phyloP scores from a whole-genome alignment of 2,797 vertebrate species.

The Buphagus erythrorhynchus region DNA sequence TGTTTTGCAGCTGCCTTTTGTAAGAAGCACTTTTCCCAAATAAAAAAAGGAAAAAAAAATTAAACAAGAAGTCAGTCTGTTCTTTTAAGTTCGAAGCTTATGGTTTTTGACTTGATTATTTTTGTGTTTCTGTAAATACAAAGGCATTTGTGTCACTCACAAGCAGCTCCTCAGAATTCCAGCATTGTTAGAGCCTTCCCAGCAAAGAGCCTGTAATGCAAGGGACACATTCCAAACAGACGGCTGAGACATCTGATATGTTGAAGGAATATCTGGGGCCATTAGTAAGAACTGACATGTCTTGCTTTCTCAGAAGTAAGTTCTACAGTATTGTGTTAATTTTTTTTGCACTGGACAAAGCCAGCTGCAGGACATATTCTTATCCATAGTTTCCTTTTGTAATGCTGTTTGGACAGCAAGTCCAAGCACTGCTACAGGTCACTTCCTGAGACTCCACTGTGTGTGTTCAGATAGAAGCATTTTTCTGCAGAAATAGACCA shows the following conservation, averaged over 20 bases:
- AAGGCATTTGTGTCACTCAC: neutral
- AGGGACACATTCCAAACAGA: neutral
- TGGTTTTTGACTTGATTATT: neutral
- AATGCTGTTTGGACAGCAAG: neutral
- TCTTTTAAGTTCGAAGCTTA: neutral
- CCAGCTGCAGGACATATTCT: neutral
- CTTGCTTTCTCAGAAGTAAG: neutral
- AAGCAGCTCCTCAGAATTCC: no score
- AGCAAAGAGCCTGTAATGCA: neutral
- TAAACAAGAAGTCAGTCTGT: neutral
- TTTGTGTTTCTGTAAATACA: neutral
- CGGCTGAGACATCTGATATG: neutral
- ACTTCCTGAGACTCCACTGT: neutral
- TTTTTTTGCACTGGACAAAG: neutral
- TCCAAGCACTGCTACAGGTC: neutral
- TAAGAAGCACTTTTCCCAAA: constrained; percentile 87
- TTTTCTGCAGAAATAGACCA: neutral
- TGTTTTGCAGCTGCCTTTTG: constrained; percentile 85
- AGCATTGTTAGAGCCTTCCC: neutral
- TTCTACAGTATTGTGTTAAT: neutral
- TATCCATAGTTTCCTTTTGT: neutral
- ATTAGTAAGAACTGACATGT: rapidly evolving
- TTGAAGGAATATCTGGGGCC: neutral
- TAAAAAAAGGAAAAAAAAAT: constrained; percentile 71
- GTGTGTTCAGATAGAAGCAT: neutral